Conservation (phyloP, 1,140 invertebrate species). For the Lasioglossum albipes region DNA sequence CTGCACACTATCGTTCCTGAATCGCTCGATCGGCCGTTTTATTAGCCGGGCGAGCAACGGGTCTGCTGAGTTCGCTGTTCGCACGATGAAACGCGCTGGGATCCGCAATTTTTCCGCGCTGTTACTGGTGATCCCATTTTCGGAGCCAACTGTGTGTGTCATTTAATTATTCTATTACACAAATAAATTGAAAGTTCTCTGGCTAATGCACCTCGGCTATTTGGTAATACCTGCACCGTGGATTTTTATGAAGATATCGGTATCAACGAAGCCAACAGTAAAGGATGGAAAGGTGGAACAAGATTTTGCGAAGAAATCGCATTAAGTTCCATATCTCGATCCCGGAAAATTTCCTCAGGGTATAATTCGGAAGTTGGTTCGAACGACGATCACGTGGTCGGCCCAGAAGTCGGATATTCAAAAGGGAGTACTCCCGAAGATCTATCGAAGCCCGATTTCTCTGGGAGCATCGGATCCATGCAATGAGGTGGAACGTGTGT, state of each 20-base stretch:
- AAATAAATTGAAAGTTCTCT: too few relatives aligned
- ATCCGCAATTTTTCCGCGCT: background rate
- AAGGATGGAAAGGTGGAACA: too few relatives aligned
- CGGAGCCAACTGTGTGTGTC: background rate
- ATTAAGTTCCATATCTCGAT: too few relatives aligned
- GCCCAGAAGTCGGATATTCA: background rate
- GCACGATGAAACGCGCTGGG: background rate
- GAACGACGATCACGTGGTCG: background rate
- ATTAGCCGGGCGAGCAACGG: background rate
- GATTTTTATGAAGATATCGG: too few relatives aligned
- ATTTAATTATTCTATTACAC: background rate
- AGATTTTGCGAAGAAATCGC: too few relatives aligned
- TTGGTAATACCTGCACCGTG: too few relatives aligned
- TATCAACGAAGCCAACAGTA: too few relatives aligned
- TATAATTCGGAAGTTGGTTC: too few relatives aligned
- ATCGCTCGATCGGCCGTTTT: background rate
- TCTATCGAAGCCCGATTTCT: background rate
- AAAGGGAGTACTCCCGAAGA: background rate
- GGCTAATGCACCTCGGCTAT: too few relatives aligned
- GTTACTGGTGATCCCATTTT: background rate
- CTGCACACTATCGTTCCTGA: background rate
- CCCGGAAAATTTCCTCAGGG: too few relatives aligned
- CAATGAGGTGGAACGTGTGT: background rate
- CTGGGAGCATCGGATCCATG: too few relatives aligned
- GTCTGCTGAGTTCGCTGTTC: constrained; percentile 13